These are phyloP conservation scores for Catamblyrhynchus diadema DNA, from an alignment of 2,797 vertebrate genomes.

Conservation along the genomic window DNA sequence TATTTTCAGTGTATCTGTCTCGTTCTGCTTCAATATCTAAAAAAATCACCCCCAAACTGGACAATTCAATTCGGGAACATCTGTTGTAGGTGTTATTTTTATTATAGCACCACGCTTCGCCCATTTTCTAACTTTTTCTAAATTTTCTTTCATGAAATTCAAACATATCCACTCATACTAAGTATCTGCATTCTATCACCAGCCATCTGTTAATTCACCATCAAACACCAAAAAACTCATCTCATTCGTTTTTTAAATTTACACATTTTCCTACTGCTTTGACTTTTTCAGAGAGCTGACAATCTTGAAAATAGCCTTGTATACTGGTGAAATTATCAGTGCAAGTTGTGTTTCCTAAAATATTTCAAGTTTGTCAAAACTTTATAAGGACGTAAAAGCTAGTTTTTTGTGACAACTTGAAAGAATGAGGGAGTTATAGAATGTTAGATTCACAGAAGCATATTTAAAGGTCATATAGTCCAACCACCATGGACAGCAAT, in stretches of 20 bases:
- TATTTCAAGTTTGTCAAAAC: neutral
- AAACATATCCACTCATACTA: neutral
- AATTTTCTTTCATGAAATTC: neutral
- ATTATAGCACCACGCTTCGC: neutral
- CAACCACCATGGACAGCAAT: accelerated
- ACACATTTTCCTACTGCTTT: neutral
- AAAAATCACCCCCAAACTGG: neutral
- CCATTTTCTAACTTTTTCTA: neutral
- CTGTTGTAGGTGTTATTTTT: neutral
- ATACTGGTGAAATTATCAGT: neutral
- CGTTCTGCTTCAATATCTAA: neutral
- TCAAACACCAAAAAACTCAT: neutral
- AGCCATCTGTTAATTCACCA: conserved; percentile 36
- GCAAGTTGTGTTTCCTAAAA: neutral
- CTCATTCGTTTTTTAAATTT: conserved; percentile 48
- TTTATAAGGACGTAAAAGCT: neutral
- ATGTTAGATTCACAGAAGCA: neutral
- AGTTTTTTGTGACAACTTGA: neutral
- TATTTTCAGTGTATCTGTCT: neutral
- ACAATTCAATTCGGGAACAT: neutral
- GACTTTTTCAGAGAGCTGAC: conserved; percentile 29
- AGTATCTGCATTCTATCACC: conserved; percentile 13
- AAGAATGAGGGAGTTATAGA: neutral
- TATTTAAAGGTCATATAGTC: neutral
- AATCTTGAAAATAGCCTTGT: conserved; percentile 2